A percentile compares a stretch with the other conserved stretches of the same genome.
Conservation (phyloP, 1,140 invertebrate genomes). For the Neodiprion virginianus region DNA sequence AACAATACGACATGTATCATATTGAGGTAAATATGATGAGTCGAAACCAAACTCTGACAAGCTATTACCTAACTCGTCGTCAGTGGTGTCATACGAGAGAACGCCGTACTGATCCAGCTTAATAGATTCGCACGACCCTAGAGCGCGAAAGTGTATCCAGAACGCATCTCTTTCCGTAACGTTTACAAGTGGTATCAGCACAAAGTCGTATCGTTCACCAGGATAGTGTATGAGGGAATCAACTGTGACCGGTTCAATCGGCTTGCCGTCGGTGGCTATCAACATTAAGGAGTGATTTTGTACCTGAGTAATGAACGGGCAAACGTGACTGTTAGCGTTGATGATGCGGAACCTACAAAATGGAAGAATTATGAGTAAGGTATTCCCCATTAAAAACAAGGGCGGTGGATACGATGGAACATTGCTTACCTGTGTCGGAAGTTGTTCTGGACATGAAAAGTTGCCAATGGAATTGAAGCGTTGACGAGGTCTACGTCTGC, state of each 20-base stretch:
- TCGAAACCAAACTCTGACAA: too few species aligned
- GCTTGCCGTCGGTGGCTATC: slow-evolving; percentile 63
- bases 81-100: not conserved
- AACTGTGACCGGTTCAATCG: slow-evolving; percentile 49
- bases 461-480: slow-evolving; percentile 10
- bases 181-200: slow-evolving; percentile 53
- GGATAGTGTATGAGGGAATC: slow-evolving; percentile 39
- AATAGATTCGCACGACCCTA: slow-evolving; percentile 53
- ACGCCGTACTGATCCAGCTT: not conserved
- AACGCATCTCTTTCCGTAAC: slow-evolving; percentile 57
- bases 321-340: slow-evolving; percentile 64
- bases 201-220: slow-evolving; percentile 66
- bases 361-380: slow-evolving; percentile 17
- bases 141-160: slow-evolving; percentile 61
- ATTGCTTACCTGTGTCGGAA: not conserved
- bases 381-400: not conserved
- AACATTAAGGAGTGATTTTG: slow-evolving; percentile 63
- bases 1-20: not conserved
- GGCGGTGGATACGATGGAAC: not conserved
- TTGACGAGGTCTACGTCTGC: not conserved
- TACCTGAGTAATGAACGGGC: slow-evolving; percentile 64
- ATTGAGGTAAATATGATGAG: too few species aligned
- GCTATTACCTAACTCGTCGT: not conserved
- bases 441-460: slow-evolving; percentile 17
- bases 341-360: slow-evolving; percentile 63